Percentiles rank a stretch among this genome's conserved stretches.
Evolutionary conservation across 2,888 invertebrate genomes (phyloP).

Genomic region (Ormyrus labotus): DNA sequence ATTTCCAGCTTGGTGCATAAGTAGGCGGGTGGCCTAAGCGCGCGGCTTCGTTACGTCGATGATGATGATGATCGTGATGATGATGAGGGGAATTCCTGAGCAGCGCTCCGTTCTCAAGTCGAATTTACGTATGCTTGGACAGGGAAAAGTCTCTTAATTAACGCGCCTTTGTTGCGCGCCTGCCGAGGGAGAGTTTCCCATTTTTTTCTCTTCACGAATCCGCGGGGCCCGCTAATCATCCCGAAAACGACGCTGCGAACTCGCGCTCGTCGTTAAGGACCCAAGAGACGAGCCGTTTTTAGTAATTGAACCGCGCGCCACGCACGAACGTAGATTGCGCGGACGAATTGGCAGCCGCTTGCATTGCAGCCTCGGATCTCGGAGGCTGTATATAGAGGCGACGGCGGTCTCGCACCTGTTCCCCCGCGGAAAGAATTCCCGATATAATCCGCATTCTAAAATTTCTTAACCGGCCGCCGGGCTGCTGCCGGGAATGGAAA

Average conservation of each 20-base stretch:
- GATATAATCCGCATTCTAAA: constrained; percentile 22
- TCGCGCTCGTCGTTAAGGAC: too few species aligned
- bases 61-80: not conserved
- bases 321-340: not conserved
- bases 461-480: constrained; percentile 39
- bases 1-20: constrained; percentile 45
- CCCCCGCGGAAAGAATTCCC: not conserved
- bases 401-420: not conserved
- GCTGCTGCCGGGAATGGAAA: constrained; percentile 46
- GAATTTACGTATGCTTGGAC: not conserved
- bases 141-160: constrained; percentile 31
- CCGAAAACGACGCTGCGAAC: too few species aligned
- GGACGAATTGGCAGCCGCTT: not conserved
- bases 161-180: not conserved
- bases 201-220: too few species aligned
- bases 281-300: not conserved
- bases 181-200: not conserved
- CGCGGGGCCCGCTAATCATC: too few species aligned
- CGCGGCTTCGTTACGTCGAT: not conserved
- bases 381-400: not conserved
- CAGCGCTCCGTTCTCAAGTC: not conserved
- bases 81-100: not conserved
- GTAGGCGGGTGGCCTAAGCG: constrained; percentile 33
- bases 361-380: not conserved
- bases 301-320: not conserved